Conservation (phyloP, 1,140 invertebrate species). For the Drosophila fuyamai region DNA sequence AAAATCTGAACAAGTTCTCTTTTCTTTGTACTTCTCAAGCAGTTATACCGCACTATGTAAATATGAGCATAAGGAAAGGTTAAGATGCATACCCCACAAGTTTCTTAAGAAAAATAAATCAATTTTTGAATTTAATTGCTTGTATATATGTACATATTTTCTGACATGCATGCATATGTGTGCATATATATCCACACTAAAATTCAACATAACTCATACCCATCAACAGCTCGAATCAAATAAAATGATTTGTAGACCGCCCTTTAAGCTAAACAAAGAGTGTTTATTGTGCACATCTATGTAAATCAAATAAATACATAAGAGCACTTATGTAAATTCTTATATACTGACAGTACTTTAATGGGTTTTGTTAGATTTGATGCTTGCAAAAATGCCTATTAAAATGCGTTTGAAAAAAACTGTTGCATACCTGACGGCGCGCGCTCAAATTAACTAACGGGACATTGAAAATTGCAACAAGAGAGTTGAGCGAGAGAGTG, state of each 20-base stretch:
- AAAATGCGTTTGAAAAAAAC: constrained; percentile 72
- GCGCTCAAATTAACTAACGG: constrained; percentile 62
- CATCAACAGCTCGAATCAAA: constrained; percentile 10
- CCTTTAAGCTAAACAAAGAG: constrained; percentile 38
- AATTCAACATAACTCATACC: constrained; percentile 5
- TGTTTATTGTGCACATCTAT: constrained; percentile 17
- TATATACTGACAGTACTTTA: constrained; percentile 50
- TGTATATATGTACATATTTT: background rate
- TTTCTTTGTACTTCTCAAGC: too few species aligned
- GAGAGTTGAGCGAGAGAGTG: constrained; percentile 8
- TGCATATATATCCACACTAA: constrained; percentile 1
- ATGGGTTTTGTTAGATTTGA: constrained; percentile 69
- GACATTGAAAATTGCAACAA: constrained; percentile 19
- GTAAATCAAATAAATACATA: constrained; percentile 28
- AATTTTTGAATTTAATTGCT: constrained; percentile 41
- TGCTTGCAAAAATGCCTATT: constrained; percentile 54
- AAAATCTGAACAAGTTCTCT: too few species aligned
- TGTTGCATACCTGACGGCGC: constrained; percentile 76
- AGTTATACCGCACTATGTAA: background rate
- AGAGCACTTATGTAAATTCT: constrained; percentile 20
- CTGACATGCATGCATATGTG: background rate
- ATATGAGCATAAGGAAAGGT: background rate
- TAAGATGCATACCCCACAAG: background rate
- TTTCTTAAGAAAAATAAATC: constrained; percentile 37
- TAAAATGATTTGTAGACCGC: constrained; percentile 28